Base-by-base conservation (phyloP, 2,888 invertebrate genomes). In the Deilephila porcellus region DNA sequence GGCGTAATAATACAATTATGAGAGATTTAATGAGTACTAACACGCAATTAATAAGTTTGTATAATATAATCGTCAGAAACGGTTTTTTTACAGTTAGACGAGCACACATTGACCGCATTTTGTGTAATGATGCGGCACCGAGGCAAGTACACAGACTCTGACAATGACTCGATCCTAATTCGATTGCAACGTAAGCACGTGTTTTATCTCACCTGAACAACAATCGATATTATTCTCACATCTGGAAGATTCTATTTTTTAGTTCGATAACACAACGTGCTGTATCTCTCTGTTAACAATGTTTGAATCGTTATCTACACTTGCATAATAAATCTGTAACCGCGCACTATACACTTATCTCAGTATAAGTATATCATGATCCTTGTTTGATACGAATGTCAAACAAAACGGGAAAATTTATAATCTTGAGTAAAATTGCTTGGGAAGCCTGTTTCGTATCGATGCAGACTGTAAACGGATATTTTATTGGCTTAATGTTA, bases 191-290 rank as follows among this genome's bases (percentile, higher is more conserved):
- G 64, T 17, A 71, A 74, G 8, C 70, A 79, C 82, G 82, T 82
- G 82, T 73, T 76, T 72, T 75, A 81, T 81, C 80, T 32, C 60
- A 56, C 70, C 32, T 71, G 62, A 60, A 71, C 70, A 76, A 76
- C 72, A 59, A 77, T 75, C 76, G 76, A 79, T 77, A 80, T 77
- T 59, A 6, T 74, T 74, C 70, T 67, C 37, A 56, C 60, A 45
- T 71, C 71, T 71, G 45, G 71, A 63, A 52, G 56, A 56, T 73
- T 73, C 71, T 34, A 37, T 53, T 70, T 63, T 73, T 74, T 32
- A 25, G 72, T 45, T 70, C 25, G 62, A 63, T 71, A 37, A 63
- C 53, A 34, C 60, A 72, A 72, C 74, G 74, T 74, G 74, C 45
- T 72, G 71, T 74, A 74, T 74, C 74, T 20, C 53, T 72, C 29